Percentiles rank a stretch among this genome's conserved stretches.
phyloP scores from a whole-genome alignment of 2,797 vertebrate genomes.

The Trachops cirrhosus region DNA sequence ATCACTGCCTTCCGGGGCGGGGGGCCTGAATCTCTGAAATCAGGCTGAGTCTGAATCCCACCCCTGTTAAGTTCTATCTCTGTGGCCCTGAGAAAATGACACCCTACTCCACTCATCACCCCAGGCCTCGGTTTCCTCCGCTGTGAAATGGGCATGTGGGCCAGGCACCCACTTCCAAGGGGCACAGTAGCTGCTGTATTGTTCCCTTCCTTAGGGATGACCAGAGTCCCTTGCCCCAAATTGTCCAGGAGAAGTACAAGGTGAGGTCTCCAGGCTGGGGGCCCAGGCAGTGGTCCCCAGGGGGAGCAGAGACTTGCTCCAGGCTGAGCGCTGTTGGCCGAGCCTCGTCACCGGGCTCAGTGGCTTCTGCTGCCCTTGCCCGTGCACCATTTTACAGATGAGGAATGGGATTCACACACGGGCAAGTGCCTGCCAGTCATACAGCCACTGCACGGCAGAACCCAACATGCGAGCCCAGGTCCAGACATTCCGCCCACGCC shows the following conservation, averaged over 20 bases:
- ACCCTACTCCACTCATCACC: no score
- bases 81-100: neutral
- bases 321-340: neutral
- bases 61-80: neutral
- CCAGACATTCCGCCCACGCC: fast-evolving
- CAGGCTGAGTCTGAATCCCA: neutral
- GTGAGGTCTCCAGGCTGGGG: neutral
- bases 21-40: neutral
- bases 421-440: neutral
- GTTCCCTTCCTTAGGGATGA: neutral
- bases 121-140: neutral
- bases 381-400: neutral
- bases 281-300: neutral
- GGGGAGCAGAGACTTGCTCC: neutral
- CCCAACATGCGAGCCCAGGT: fast-evolving
- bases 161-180: neutral
- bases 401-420: neutral
- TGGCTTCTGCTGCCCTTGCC: neutral
- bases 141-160: neutral
- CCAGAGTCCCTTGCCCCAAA: no score
- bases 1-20: neutral
- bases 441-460: neutral
- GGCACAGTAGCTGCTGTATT: neutral
- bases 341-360: neutral
- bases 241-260: fast-evolving